Evolutionary conservation across 2,888 invertebrate species (phyloP).

Genomic region (Plagodis dolabraria): DNA sequence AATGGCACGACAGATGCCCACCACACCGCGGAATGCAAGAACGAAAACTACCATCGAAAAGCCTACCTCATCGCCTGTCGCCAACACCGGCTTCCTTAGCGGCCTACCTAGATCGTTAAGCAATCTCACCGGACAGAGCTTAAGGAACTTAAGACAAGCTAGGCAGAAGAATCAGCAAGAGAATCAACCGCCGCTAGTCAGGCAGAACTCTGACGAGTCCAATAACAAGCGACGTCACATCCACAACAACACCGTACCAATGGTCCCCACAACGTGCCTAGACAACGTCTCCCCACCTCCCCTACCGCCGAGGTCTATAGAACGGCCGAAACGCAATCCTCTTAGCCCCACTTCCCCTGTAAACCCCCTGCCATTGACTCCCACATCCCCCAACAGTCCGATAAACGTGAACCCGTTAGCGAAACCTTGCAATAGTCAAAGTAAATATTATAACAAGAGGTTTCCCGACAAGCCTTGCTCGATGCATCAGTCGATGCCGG

Average conservation of each 20-base stretch:
- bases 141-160: conserved; percentile 66
- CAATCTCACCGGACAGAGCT: conserved; percentile 78
- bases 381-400: conserved; percentile 28
- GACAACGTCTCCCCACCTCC: conserved; percentile 73
- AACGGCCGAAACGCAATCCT: conserved; percentile 59
- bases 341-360: conserved; percentile 42
- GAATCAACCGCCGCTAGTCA: conserved; percentile 55
- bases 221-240: conserved; percentile 51
- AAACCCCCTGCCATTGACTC: conserved; percentile 2
- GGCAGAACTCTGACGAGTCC: conserved; percentile 66
- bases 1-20: conserved; percentile 27
- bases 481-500: conserved; percentile 69
- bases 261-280: conserved; percentile 73
- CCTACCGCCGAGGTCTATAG: conserved; percentile 64
- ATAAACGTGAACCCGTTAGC: conserved; percentile 56
- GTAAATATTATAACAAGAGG: conserved; percentile 55
- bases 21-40: conserved; percentile 42
- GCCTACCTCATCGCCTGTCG: conserved; percentile 40
- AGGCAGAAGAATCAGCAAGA: conserved; percentile 57
- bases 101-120: conserved; percentile 76
- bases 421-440: conserved; percentile 49
- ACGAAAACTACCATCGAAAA: conserved; percentile 43
- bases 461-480: conserved; percentile 46
- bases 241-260: conserved; percentile 69
- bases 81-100: conserved; percentile 69